A percentile compares a stretch with the other conserved stretches of the same genome.
These are phyloP conservation scores for Phenganax subtilis DNA, from an alignment of 92 coral and sea anemone species.

Conservation along the genomic window DNA sequence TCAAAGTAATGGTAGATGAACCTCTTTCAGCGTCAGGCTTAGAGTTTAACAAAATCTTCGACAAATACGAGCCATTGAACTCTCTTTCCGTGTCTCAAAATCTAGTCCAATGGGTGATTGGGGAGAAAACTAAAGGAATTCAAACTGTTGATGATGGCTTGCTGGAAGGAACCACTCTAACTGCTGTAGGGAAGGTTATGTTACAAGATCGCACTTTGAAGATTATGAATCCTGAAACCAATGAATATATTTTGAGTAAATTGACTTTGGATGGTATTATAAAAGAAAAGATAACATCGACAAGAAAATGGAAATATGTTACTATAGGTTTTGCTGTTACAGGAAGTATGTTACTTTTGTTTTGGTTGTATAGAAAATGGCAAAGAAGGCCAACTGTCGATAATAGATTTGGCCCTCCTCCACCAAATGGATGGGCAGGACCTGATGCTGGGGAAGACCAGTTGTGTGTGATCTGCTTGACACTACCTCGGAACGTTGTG, in stretches of 20 bases:
- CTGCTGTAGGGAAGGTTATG: slow-evolving; percentile 77
- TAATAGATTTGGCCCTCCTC: slow-evolving; percentile 35
- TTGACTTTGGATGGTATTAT: slow-evolving; percentile 64
- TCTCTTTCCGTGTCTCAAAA: slow-evolving; percentile 60
- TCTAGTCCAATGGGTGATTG: slow-evolving; percentile 92
- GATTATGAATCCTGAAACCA: slow-evolving; percentile 69
- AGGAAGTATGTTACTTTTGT: slow-evolving; percentile 65
- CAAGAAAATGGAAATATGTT: slow-evolving; percentile 64
- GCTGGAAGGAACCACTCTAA: slow-evolving; percentile 69
- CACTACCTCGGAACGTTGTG: slow-evolving; percentile 83
- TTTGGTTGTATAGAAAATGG: slow-evolving; percentile 64
- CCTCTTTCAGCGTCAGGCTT: slow-evolving; percentile 69
- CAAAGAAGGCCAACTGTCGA: slow-evolving; percentile 47
- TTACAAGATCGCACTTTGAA: slow-evolving; percentile 58
- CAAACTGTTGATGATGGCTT: slow-evolving; percentile 80
- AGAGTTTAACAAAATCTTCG: slow-evolving; percentile 60
- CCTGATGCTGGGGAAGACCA: slow-evolving; percentile 41
- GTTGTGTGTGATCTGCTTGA: slow-evolving; percentile 78
- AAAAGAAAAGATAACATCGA: slow-evolving; percentile 58
- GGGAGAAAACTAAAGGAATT: slow-evolving; percentile 88
- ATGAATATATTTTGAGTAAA: slow-evolving; percentile 67
- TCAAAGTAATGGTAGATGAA: slow-evolving; percentile 60
- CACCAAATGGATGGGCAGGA: slow-evolving; percentile 39
- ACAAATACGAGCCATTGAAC: slow-evolving; percentile 81
- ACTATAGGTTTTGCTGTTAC: slow-evolving; percentile 67